Conservation (phyloP, 2,797 vertebrate genomes). For the Xyrichtys novacula region DNA sequence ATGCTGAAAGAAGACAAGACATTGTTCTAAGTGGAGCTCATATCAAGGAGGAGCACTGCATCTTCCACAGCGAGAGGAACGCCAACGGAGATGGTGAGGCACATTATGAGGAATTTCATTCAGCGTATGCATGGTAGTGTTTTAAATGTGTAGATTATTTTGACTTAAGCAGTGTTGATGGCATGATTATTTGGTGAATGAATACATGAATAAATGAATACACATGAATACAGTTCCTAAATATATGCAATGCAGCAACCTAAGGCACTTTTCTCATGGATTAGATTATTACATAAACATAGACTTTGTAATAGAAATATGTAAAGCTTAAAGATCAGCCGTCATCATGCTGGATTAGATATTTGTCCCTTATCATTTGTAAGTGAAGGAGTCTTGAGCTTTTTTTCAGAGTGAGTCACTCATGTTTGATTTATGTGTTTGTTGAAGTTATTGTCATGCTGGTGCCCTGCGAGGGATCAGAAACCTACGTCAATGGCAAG, state of each 20-base stretch:
- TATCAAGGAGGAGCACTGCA: slow-evolving; percentile 97
- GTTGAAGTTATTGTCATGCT: slow-evolving; percentile 92
- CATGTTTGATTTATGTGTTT: slow-evolving; percentile 45
- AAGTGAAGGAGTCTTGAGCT: neutral
- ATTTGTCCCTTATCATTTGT: neutral
- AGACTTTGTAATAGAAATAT: neutral
- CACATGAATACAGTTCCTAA: neutral
- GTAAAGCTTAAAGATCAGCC: neutral
- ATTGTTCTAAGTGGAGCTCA: slow-evolving; percentile 98
- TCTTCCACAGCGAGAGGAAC: slow-evolving; percentile 95
- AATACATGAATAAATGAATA: neutral
- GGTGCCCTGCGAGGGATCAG: slow-evolving; percentile 95
- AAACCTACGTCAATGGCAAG: slow-evolving; percentile 99
- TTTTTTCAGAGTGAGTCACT: slow-evolving; percentile 24
- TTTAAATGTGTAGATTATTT: neutral
- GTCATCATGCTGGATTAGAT: neutral
- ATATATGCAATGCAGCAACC: neutral
- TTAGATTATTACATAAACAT: neutral
- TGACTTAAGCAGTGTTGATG: neutral
- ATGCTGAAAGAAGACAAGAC: slow-evolving; percentile 95
- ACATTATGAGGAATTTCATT: slow-evolving; percentile 8
- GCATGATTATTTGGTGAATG: neutral
- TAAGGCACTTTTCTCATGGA: neutral
- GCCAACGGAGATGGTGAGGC: slow-evolving; percentile 91
- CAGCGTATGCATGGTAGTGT: neutral